Percentiles rank a stretch among this genome's conserved stretches.
These are phyloP conservation scores for Hecatera dysodea DNA, from an alignment of 2,888 invertebrate species.

Conservation along the genomic window DNA sequence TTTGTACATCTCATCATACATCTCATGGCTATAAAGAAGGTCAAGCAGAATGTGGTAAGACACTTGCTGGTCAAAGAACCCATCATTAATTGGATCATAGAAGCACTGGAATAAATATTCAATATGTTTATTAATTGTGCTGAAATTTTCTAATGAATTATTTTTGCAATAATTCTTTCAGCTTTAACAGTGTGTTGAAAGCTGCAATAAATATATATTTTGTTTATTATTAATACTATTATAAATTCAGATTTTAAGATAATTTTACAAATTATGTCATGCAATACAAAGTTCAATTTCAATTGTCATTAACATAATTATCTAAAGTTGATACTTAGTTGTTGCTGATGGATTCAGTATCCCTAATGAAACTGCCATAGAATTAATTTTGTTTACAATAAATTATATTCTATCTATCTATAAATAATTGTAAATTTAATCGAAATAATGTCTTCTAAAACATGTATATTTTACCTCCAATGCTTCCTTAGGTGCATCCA, in stretches of 20 bases:
- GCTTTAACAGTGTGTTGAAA: neutral
- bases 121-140: neutral
- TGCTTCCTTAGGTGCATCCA: slow-evolving; percentile 93
- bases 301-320: too few relatives aligned
- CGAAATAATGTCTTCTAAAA: neutral
- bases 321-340: neutral
- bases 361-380: too few relatives aligned
- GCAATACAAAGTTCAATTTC: neutral
- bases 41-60: slow-evolving; percentile 93
- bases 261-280: too few relatives aligned
- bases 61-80: slow-evolving; percentile 94
- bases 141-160: neutral
- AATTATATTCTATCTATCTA: too few relatives aligned
- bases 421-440: too few relatives aligned
- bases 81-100: slow-evolving; percentile 90
- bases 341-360: neutral
- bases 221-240: too few relatives aligned
- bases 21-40: slow-evolving; percentile 92
- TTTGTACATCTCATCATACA: slow-evolving; percentile 92
- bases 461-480: slow-evolving; percentile 82
- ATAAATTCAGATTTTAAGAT: too few relatives aligned
- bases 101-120: slow-evolving; percentile 88
- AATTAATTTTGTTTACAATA: too few relatives aligned
- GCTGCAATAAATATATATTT: neutral
- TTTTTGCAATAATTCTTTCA: neutral